Percentiles rank a stretch among this genome's conserved stretches.
These are phyloP conservation scores for Eretmochelys imbricata DNA, from an alignment of 2,113 vertebrate genomes.

Conservation along the genomic window DNA sequence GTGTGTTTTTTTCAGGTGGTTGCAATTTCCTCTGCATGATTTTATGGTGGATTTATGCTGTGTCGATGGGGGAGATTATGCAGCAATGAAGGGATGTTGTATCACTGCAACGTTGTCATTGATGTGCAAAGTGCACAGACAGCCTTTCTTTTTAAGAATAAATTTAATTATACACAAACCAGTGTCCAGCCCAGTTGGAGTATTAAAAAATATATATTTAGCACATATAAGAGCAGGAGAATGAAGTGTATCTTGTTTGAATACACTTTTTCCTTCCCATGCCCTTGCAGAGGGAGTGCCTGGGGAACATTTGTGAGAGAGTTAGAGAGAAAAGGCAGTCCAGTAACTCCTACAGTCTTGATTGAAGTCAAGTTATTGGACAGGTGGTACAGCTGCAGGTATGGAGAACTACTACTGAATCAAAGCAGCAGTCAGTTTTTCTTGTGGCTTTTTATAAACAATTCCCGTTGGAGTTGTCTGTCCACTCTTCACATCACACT, in stretches of 20 bases:
- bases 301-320: not conserved
- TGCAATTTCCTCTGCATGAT: not conserved
- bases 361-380: not conserved
- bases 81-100: not conserved
- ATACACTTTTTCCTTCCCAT: not conserved
- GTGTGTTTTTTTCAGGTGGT: not conserved
- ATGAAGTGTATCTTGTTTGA: not conserved
- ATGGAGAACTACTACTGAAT: not conserved
- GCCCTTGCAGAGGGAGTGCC: not conserved
- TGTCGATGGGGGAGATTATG: not conserved
- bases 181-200: not conserved
- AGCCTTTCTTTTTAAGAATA: not conserved
- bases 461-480: not conserved
- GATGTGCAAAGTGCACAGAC: not conserved
- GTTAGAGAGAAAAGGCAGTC: not conserved
- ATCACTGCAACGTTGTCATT: not conserved
- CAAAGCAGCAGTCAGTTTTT: not conserved
- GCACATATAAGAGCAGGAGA: not conserved
- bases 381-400: not conserved
- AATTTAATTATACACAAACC: not conserved
- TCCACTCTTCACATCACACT: not conserved
- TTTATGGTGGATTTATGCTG: not conserved
- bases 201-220: not conserved
- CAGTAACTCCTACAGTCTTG: not conserved
- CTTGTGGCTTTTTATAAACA: not conserved